A percentile compares a stretch with the other conserved stretches of the same genome.
phyloP scores from a whole-genome alignment of 2,797 vertebrate species.

The Taenioides sp. region DNA sequence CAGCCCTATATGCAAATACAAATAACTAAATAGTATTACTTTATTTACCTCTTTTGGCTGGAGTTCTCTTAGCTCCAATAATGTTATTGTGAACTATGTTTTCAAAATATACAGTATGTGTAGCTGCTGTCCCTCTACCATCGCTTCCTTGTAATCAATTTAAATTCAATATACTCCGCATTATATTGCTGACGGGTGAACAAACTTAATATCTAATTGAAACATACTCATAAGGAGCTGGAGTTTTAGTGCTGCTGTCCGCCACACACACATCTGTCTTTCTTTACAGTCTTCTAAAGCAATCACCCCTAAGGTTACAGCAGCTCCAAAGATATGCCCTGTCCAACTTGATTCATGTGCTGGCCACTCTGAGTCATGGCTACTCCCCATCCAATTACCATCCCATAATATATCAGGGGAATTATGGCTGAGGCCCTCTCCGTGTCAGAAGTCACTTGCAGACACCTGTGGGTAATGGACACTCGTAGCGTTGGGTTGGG shows the following conservation, averaged over 20 bases:
- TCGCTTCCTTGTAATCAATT: neutral
- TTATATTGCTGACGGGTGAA: neutral
- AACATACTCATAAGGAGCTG: conserved; percentile 24
- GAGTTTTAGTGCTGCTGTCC: conserved; percentile 21
- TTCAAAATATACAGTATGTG: neutral
- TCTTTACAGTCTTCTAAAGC: conserved; percentile 38
- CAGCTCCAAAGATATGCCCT: conserved; percentile 66
- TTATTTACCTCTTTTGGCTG: neutral
- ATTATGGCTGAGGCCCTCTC: conserved; percentile 48
- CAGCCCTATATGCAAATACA: neutral
- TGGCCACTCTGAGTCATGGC: conserved; percentile 71
- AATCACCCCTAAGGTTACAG: conserved; percentile 61
- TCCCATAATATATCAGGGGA: conserved; percentile 79
- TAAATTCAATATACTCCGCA: neutral
- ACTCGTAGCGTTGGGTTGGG: conserved; percentile 59
- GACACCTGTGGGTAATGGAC: conserved; percentile 74
- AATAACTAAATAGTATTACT: neutral
- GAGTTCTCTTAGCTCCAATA: neutral
- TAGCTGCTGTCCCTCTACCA: neutral
- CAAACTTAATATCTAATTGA: conserved; percentile 13
- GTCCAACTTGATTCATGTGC: conserved; percentile 78
- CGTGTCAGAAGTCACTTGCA: conserved; percentile 64
- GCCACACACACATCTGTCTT: conserved; percentile 42
- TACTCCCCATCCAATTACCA: conserved; percentile 80
- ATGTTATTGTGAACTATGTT: neutral